These are phyloP conservation scores for Eucera pruinosa DNA, from an alignment of 2,888 invertebrate species.

Conservation along the genomic window DNA sequence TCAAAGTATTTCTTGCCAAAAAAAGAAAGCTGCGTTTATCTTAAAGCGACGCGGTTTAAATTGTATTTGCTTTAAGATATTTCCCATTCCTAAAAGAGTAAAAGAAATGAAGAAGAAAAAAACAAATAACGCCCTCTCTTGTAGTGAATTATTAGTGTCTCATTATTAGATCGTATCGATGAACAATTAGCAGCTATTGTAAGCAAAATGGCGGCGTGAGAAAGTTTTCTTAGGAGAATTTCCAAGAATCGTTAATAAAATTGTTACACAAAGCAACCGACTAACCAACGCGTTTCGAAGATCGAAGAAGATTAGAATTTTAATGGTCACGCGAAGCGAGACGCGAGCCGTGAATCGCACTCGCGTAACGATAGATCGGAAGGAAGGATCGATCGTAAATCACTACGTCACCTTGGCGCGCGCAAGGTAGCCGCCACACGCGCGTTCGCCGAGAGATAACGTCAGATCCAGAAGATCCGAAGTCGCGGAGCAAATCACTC, in stretches of 20 bases:
- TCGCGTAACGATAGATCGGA: background rate
- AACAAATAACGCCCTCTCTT: no score
- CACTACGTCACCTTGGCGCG: slow-evolving; percentile 1
- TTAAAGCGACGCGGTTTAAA: no score
- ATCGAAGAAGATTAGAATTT: slow-evolving; percentile 12
- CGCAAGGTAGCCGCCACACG: background rate
- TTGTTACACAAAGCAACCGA: background rate
- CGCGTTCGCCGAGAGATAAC: background rate
- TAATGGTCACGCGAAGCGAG: background rate
- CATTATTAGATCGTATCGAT: no score
- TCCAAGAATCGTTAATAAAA: background rate
- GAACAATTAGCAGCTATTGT: no score
- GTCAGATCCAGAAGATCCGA: background rate
- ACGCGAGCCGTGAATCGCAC: background rate
- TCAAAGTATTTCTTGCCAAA: no score
- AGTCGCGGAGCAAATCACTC: background rate
- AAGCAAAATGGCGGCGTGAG: background rate
- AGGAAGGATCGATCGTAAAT: slow-evolving; percentile 21
- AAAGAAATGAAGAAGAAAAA: no score
- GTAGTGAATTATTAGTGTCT: no score
- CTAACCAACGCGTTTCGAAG: background rate
- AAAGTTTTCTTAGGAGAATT: background rate
- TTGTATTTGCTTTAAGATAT: no score
- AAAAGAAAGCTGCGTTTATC: no score
- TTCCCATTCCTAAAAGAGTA: no score